Base-by-base conservation (phyloP, 2,888 invertebrate species). In the Pandemis heparana region DNA sequence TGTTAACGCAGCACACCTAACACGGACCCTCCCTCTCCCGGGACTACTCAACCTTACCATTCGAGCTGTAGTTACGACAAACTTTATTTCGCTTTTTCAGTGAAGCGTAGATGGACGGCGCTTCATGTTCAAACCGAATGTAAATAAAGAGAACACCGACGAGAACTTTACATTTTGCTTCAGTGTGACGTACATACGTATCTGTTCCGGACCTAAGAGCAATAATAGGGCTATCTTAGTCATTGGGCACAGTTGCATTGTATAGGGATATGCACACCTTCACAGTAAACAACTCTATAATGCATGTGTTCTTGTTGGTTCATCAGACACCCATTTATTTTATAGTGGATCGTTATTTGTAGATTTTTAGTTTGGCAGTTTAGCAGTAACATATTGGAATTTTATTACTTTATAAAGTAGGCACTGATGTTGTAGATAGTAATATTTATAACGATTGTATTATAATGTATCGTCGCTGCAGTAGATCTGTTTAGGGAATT, bases 231-330 rank as follows among this genome's bases (percentile, higher is more conserved):
- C 87, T 85, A 81, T 82, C 75, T 82, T 86, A 89, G 82, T 91
- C 91, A 92, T 94, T 94, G 94, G 94, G 92, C 94, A 94, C 94
- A 94, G 93, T 94, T 94, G 94, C 92, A 90, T 94, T 93, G 94
- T 93, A 90, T 89, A 89, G 91, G 92, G 89, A 88, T 86, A 87
- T 86, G 92, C 92, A 91, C 94, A 85, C 82, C 81, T 87, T 82
- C 90, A 91, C 89, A 82, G 85, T 87, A 84, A 81, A 80, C 81
- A 77, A 80, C 79, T 79, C 78, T 79, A 77, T 85, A 82, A 82
- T 88, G 89, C 90, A 90, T 89, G 89, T 79, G 78, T 60, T 62
- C 10, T 67, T 53, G 43, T 23, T 78, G 78, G 77, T 78, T 81
- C 72, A 69, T 75, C 69, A 70, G 63, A 59, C 68, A 71, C 63